A percentile compares a stretch with the other conserved stretches of the same genome.
Evolutionary conservation across 2,888 invertebrate species (phyloP).

Genomic region (Hirtodrosophila histrioides): DNA sequence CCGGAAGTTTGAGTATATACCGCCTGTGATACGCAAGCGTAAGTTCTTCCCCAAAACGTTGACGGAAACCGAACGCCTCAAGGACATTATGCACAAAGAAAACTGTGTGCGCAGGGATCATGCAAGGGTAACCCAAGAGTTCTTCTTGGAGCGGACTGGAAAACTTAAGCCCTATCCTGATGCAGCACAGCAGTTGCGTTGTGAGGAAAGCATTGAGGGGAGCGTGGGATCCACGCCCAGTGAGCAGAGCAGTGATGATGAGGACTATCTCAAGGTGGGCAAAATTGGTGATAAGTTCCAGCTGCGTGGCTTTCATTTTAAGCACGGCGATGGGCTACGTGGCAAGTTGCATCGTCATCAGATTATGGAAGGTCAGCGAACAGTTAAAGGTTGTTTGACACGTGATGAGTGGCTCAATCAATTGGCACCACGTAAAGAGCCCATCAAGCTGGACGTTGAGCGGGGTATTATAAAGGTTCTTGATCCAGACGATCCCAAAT

Average conservation of each 20-base stretch:
- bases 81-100: constrained; percentile 68
- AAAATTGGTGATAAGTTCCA: constrained; percentile 72
- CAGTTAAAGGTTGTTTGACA: constrained; percentile 77
- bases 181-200: constrained; percentile 65
- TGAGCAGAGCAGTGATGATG: constrained; percentile 82
- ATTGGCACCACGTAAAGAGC: constrained; percentile 73
- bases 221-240: constrained; percentile 53
- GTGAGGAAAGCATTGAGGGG: constrained; percentile 60
- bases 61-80: constrained; percentile 72
- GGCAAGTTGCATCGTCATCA: constrained; percentile 78
- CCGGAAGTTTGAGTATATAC: constrained; percentile 59
- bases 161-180: constrained; percentile 67
- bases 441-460: constrained; percentile 73
- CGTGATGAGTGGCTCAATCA: constrained; percentile 82
- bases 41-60: constrained; percentile 80
- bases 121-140: constrained; percentile 71
- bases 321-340: constrained; percentile 76
- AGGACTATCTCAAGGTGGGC: constrained; percentile 80
- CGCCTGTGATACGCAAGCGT: constrained; percentile 51
- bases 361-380: constrained; percentile 62
- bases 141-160: constrained; percentile 65
- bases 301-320: constrained; percentile 82
- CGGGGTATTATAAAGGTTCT: constrained; percentile 65
- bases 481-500: constrained; percentile 76
- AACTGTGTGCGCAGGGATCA: constrained; percentile 73